Evolutionary conservation across 2,113 vertebrate genomes (phyloP), one percentile per base, ranked within the genome.

Genomic region (Datnioides undecimradiatus): DNA sequence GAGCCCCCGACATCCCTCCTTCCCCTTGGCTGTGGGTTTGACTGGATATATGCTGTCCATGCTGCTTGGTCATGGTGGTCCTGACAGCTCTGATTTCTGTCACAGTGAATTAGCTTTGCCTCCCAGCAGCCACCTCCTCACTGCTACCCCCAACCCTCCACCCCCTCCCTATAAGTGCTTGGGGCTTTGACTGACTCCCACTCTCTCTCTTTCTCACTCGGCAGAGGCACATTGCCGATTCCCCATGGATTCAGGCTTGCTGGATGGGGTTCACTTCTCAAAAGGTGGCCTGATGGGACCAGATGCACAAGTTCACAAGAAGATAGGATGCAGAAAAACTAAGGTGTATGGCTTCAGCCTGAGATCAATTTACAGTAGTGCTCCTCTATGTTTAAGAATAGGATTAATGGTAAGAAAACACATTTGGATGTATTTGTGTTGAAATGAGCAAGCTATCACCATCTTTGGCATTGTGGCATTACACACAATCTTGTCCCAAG

Each of bases 51-150:
- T 74, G 76, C 88, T 90, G 93, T 89, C 89, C 73, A 46, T 80
- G 90, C 85, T 82, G 90, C 78, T 92, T 90, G 90, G 94, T 94
- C 93, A 93, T 87, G 89, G 91, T 91, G 85, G 83, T 80, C 89
- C 87, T 92, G 90, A 93, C 88, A 90, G 88, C 92, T 89, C 88
- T 87, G 90, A 90, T 90, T 93, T 85, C 93, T 93, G 93, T 94
- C 93, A 94, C 91, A 93, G 88, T 86, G 76, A 91, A 93, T 95
- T 93, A 93, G 88, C 85, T 90, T 88, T 87, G 79, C 88, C 86
- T 92, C 82, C 85, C 62, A 88, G 87, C 80, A 85, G 79, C 85
- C 83, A 81, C 84, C 88, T 90, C 83, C 76, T 86, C 80, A 48
- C 66, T 46, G 68, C 82, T 46, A 64, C 48, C 67, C 70, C 72